Conservation (phyloP, 2,888 invertebrate genomes). For the Agonopterix alstromeriana region DNA sequence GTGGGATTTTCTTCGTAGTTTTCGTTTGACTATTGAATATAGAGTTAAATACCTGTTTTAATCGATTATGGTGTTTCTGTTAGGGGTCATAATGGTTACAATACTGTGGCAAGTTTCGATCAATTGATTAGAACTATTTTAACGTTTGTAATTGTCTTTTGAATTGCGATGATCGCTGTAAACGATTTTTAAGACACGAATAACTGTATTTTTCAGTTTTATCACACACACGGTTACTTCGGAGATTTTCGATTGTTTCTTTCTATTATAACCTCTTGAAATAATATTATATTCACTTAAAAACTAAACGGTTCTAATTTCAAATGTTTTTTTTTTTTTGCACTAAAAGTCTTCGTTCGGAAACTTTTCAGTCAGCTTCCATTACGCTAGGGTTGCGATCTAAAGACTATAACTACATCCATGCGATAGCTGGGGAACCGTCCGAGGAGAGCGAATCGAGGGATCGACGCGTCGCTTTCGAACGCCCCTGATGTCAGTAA, state of each 20-base stretch:
- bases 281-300: neutral
- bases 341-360: neutral
- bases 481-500: conserved; percentile 63
- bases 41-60: neutral
- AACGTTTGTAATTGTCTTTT: neutral
- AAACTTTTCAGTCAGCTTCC: neutral
- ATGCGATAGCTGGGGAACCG: conserved; percentile 60
- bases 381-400: neutral
- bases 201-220: no score
- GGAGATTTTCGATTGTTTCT: no score
- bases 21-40: neutral
- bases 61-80: neutral
- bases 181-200: no score
- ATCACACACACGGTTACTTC: neutral
- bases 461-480: conserved; percentile 43
- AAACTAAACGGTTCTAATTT: neutral
- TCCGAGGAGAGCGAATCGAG: conserved; percentile 62
- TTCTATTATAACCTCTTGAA: no score
- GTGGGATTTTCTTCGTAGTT: neutral
- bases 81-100: neutral
- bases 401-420: conserved; percentile 47
- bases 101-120: no score
- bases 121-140: neutral
- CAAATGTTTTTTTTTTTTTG: neutral
- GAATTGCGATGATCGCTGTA: neutral